Evolutionary conservation across 2,113 vertebrate species (phyloP).

Genomic region (Anoura caudifer): DNA sequence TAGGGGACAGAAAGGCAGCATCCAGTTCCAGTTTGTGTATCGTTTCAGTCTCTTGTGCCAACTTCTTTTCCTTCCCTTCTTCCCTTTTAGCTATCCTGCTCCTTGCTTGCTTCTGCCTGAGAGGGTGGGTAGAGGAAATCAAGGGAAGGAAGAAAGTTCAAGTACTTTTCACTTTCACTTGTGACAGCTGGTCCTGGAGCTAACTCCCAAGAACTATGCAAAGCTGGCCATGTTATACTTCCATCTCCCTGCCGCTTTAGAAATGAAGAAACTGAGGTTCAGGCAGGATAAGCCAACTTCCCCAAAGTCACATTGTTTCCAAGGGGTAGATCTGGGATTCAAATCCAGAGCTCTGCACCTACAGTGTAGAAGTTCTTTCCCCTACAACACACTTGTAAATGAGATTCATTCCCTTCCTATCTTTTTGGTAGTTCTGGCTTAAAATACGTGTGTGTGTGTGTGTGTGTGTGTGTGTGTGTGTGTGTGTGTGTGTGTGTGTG

Average conservation of each 20-base stretch:
- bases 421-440: slow-evolving; percentile 5
- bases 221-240: neutral
- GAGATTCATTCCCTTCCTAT: neutral
- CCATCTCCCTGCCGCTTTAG: neutral
- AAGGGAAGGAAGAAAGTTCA: slow-evolving; percentile 15
- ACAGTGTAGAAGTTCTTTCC: neutral
- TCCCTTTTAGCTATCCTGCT: neutral
- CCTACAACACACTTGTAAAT: neutral
- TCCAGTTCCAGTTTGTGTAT: neutral
- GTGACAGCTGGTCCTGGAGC: neutral
- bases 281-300: neutral
- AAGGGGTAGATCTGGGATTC: neutral
- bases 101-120: slow-evolving; percentile 37
- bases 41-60: neutral
- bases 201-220: neutral
- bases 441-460: neutral
- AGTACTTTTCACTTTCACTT: slow-evolving; percentile 24
- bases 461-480: neutral
- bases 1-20: neutral
- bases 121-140: slow-evolving; percentile 11
- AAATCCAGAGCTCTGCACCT: neutral
- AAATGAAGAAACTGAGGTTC: slow-evolving; percentile 42
- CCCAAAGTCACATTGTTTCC: neutral
- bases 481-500: neutral
- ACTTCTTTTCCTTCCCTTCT: slow-evolving; percentile 29